Conservation (phyloP, 2,888 invertebrate species). For the Azorinus chamasolen region DNA sequence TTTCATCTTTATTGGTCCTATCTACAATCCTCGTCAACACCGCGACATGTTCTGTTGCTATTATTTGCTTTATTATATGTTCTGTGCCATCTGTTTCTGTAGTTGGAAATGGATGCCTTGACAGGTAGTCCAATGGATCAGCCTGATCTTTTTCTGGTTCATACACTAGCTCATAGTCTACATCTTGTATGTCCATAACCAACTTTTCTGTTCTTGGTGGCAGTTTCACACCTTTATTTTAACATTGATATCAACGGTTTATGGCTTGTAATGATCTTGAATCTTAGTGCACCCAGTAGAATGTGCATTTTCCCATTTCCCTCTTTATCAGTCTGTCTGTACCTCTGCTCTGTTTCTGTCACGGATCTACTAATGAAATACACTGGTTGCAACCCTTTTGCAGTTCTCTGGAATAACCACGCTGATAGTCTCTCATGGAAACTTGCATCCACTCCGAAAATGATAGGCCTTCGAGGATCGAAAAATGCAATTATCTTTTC, state of each 20-base stretch:
- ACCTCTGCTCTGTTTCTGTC: background rate
- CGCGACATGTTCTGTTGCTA: constrained; percentile 1
- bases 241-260: constrained; percentile 39
- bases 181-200: constrained; percentile 35
- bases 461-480: constrained; percentile 25
- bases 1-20: background rate
- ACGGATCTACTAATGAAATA: too few species aligned
- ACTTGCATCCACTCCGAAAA: constrained; percentile 19
- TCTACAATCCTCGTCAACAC: background rate
- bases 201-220: background rate
- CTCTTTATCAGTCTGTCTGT: constrained; percentile 35
- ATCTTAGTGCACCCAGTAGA: constrained; percentile 47
- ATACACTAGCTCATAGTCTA: constrained; percentile 35
- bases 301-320: constrained; percentile 30
- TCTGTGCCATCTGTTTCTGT: constrained; percentile 16
- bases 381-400: too few species aligned
- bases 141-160: constrained; percentile 34
- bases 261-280: constrained; percentile 6
- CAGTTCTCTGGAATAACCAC: background rate
- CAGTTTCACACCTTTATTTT: constrained; percentile 18
- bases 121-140: constrained; percentile 39
- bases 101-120: constrained; percentile 27
- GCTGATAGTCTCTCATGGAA: constrained; percentile 18
- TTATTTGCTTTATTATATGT: constrained; percentile 4
- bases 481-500: constrained; percentile 21